Evolutionary conservation across 2,113 vertebrate genomes (phyloP), one percentile per base, ranked within the genome.

Genomic region (Vulpes lagopus): DNA sequence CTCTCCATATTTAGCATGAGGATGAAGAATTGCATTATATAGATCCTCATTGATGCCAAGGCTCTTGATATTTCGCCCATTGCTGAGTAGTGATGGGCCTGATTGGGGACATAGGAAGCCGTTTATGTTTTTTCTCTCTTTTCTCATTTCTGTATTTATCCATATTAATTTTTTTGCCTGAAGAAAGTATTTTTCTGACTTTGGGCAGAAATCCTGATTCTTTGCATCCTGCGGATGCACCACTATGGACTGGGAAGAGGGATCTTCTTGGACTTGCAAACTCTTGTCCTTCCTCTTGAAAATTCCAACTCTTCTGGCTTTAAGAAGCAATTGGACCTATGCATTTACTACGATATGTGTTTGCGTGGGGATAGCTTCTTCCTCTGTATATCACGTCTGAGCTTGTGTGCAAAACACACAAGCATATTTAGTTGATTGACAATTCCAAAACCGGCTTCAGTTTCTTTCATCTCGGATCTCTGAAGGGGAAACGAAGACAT

Each of bases 211-310:
- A 79, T 67, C 73, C 74, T 64, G 80, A 49, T 35, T 60, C 65
- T 74, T 80, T 85, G 69, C 19, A 43, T 91, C 80, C 84, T 73
- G 10, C 53, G 23, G 53, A 30, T 43, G 8, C 0, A 87, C 97
- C 98, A 83, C 97, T 95, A 88, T 97, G 97, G 82, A 95, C 98
- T 51, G 93, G 93, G 80, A 97, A 89, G 93, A 95, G 95, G 74
- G 97, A 96, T 98, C 96, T 96, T 97, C 96, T 95, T 96, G 97
- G 96, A 98, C 97, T 98, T 98, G 67, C 83, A 91, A 93, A 98
- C 98, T 98, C 96, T 98, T 98, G 91, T 84, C 79, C 95, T 98
- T 98, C 97, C 97, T 98, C 97, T 97, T 97, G 94, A 98, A 98
- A 98, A 98, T 98, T 97, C 97, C 94, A 93, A 53, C 97, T 96